These are phyloP conservation scores for Machimus atricapillus DNA, from an alignment of 2,888 invertebrate species.

Conservation along the genomic window DNA sequence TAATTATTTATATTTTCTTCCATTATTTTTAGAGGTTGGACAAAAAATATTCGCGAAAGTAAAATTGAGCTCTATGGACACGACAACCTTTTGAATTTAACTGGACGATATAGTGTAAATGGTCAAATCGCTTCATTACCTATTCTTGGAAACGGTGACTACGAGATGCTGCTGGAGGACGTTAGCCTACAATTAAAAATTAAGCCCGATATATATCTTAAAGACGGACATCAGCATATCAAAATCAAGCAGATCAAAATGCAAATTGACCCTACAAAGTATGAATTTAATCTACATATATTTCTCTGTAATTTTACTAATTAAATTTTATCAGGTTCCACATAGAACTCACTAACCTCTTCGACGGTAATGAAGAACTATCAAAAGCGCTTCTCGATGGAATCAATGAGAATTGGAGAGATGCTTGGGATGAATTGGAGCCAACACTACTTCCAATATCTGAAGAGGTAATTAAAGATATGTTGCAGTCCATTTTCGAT, in stretches of 20 bases:
- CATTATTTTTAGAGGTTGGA: slow-evolving; percentile 54
- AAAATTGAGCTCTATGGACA: slow-evolving; percentile 60
- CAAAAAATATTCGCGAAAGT: slow-evolving; percentile 54
- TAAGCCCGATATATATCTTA: slow-evolving; percentile 41
- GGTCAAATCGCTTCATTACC: slow-evolving; percentile 55
- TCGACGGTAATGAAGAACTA: slow-evolving; percentile 51
- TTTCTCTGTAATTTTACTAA: background rate
- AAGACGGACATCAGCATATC: slow-evolving; percentile 45
- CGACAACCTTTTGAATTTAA: slow-evolving; percentile 31
- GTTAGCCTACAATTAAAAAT: slow-evolving; percentile 43
- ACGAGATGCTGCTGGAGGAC: slow-evolving; percentile 43
- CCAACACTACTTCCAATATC: background rate
- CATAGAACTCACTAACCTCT: slow-evolving; percentile 52
- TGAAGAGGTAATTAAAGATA: background rate
- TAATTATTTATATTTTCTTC: background rate
- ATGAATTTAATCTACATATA: background rate
- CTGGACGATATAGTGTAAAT: slow-evolving; percentile 51
- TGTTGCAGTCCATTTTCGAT: background rate
- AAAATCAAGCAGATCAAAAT: slow-evolving; percentile 46
- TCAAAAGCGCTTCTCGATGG: slow-evolving; percentile 51
- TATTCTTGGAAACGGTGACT: slow-evolving; percentile 52
- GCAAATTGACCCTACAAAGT: slow-evolving; percentile 43
- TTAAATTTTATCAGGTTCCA: slow-evolving; percentile 48
- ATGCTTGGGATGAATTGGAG: slow-evolving; percentile 52
- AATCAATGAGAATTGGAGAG: slow-evolving; percentile 54